A percentile compares a stretch with the other conserved stretches of the same genome.
These are phyloP conservation scores for Eudemis profundana DNA, from an alignment of 2,888 invertebrate species.

Conservation along the genomic window DNA sequence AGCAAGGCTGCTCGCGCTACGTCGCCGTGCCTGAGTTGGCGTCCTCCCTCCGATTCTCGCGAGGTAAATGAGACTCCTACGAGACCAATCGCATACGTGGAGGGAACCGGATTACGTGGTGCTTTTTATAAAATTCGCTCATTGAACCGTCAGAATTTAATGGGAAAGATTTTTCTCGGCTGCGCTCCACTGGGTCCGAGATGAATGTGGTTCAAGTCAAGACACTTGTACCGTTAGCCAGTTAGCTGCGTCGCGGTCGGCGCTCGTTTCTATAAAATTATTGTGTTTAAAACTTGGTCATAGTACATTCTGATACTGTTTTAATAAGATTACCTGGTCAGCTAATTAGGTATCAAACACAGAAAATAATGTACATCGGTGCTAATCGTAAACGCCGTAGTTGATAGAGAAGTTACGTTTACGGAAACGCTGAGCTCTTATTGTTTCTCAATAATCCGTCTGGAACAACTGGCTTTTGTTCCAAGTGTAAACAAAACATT, in stretches of 20 bases:
- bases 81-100: constrained; percentile 76
- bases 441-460: constrained; percentile 69
- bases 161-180: constrained; percentile 60
- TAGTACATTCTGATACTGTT: background rate
- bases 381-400: constrained; percentile 8
- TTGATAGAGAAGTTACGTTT: constrained; percentile 66
- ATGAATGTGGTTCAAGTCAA: constrained; percentile 64
- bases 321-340: constrained; percentile 1
- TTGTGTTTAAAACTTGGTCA: constrained; percentile 53
- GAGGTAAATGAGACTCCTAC: constrained; percentile 78
- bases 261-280: constrained; percentile 57
- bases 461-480: constrained; percentile 70
- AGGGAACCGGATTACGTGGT: constrained; percentile 72
- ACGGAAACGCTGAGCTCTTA: constrained; percentile 73
- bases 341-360: background rate
- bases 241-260: constrained; percentile 71
- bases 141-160: constrained; percentile 53
- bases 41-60: constrained; percentile 77
- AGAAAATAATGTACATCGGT: constrained; percentile 6
- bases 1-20: constrained; percentile 73
- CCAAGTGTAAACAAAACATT: constrained; percentile 47
- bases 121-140: constrained; percentile 63
- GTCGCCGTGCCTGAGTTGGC: constrained; percentile 75
- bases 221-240: constrained; percentile 73
- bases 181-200: constrained; percentile 54